phyloP scores from a whole-genome alignment of 30 jellyfish, hydroid and myxozoan genomes.

The Aurelia coerulea region DNA sequence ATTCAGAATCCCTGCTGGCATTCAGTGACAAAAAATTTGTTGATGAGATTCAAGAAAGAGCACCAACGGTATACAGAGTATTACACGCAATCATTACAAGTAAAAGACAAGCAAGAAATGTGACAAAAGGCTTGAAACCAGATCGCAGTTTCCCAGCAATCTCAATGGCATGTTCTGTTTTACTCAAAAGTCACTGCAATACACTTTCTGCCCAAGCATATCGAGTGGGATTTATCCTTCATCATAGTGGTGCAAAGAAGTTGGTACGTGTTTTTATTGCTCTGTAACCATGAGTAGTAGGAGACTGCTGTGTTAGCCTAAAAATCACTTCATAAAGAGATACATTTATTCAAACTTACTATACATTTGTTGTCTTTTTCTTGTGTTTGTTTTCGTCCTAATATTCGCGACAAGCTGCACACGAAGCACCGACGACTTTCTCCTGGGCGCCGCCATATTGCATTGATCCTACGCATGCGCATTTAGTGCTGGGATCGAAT shows the following conservation, averaged over 20 bases:
- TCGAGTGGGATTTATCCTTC: slow-evolving; percentile 23
- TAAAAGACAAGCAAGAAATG: slow-evolving; percentile 33
- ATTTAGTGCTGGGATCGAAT: no score
- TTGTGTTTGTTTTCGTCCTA: no score
- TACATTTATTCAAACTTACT: no score
- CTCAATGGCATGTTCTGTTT: slow-evolving; percentile 16
- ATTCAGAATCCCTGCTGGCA: slow-evolving; percentile 29
- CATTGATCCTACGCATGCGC: no score
- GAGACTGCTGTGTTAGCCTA: no score
- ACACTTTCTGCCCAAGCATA: slow-evolving; percentile 28
- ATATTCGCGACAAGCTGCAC: no score
- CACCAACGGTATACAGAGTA: slow-evolving; percentile 22
- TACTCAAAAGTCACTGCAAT: slow-evolving; percentile 3
- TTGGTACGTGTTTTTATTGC: no score
- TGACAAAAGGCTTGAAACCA: slow-evolving; percentile 24
- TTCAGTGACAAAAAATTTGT: slow-evolving; percentile 18
- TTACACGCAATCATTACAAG: neutral
- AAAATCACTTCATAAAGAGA: no score
- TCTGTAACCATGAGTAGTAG: neutral
- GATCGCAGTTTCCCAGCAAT: slow-evolving; percentile 26
- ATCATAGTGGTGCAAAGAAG: slow-evolving; percentile 31
- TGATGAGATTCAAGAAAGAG: slow-evolving; percentile 15
- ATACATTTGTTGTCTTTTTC: no score
- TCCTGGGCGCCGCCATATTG: no score
- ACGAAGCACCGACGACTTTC: no score